These are phyloP conservation scores for Mayetiola destructor DNA, from an alignment of 2,888 invertebrate genomes.

Conservation along the genomic window DNA sequence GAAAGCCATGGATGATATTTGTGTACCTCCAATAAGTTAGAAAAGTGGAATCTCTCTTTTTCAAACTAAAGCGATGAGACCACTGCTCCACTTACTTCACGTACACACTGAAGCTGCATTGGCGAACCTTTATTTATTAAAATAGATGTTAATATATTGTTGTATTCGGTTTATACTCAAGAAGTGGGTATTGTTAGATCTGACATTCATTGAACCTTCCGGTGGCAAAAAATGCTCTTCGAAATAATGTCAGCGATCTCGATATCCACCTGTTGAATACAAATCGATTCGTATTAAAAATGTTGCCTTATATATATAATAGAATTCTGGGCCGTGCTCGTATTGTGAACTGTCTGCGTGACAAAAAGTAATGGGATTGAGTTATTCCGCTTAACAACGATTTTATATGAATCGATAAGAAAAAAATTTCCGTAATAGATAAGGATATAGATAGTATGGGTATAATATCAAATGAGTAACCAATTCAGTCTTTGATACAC, in stretches of 20 bases:
- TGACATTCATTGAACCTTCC: background rate
- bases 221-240: background rate
- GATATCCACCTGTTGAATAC: constrained; percentile 13
- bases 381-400: background rate
- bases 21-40: constrained; percentile 7
- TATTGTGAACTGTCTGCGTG: background rate
- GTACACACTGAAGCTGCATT: background rate
- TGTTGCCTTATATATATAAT: background rate
- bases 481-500: background rate
- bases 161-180: background rate
- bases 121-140: background rate
- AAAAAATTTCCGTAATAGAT: background rate
- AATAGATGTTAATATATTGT: background rate
- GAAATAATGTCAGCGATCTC: constrained; percentile 3
- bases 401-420: constrained; percentile 13
- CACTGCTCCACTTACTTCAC: constrained; percentile 10
- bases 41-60: constrained; percentile 14
- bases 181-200: constrained; percentile 13
- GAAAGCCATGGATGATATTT: no score
- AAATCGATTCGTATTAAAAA: background rate
- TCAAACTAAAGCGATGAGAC: constrained; percentile 14
- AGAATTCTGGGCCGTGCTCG: background rate
- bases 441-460: background rate
- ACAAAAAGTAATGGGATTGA: constrained; percentile 2
- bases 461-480: background rate